Evolutionary conservation across 2,113 vertebrate genomes (phyloP).

Genomic region (Leptosomus discolor): DNA sequence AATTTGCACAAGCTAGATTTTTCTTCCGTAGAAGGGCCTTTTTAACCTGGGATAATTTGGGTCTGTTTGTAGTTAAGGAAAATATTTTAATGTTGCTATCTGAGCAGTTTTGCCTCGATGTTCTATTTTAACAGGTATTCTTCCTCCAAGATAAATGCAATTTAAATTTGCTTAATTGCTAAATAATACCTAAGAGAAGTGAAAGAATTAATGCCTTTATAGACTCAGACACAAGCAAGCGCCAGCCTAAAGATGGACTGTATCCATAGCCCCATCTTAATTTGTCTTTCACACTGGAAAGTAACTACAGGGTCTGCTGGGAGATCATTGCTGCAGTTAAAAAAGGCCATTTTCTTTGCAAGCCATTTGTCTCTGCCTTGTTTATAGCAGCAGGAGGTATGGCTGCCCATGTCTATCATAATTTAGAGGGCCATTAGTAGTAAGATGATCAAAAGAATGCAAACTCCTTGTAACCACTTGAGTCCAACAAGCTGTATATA

Average conservation of each 20-base stretch:
- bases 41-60: neutral
- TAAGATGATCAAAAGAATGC: neutral
- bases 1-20: neutral
- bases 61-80: neutral
- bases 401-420: neutral
- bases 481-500: neutral
- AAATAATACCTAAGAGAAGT: neutral
- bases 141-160: neutral
- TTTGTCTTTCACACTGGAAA: slow-evolving; percentile 25
- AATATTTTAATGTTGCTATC: neutral
- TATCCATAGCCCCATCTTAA: neutral
- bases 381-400: neutral
- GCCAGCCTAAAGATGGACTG: neutral
- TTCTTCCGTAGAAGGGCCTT: neutral
- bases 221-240: neutral
- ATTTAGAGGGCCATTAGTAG: neutral
- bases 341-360: neutral
- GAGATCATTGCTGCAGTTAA: neutral
- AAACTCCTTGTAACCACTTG: neutral
- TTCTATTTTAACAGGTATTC: neutral
- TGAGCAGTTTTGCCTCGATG: neutral
- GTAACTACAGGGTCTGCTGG: neutral
- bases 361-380: slow-evolving; percentile 7
- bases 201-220: neutral
- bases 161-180: neutral